Base-by-base conservation (phyloP, 2,113 vertebrate species). In the Alligator sinensis region DNA sequence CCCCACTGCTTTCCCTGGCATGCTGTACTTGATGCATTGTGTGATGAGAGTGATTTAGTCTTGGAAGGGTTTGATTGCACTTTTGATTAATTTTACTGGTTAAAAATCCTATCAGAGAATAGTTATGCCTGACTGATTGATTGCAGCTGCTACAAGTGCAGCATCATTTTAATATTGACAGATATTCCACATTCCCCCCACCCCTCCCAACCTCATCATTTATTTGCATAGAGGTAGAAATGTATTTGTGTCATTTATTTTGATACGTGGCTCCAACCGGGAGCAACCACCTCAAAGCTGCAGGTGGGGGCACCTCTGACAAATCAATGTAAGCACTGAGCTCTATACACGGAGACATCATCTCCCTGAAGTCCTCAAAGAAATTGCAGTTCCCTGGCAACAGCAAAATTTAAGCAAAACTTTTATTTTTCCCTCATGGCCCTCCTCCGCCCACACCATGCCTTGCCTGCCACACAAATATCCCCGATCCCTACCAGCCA, bases 121-220 rank as follows among this genome's bases (percentile, higher is more conserved):
- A 89, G 92, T 93, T 94, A 83, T 86, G 86, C 86, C 95, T 94
- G 95, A 96, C 86, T 95, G 93, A 96, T 68, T 88, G 80, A 80
- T 77, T 47, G 47, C 47, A 47, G 47, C 47, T 47, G 47, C 47
- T 47, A 47, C 47, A 47, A 3, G 47, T 47, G 47, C 47, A 47
- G 47, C 47, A 47, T 8, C 47, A 47, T 47, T 47, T 47, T 47
- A 47, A 47, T 47, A 47, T 47, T 47, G 47, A 47, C 47, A 47
- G 47, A 47, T 9, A 47, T 7, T 47, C 47, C 47, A 47, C 47
- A 9, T 7, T 91, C 68, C 30, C 90, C 17, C 25, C 91, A 17
- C 80, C 47, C 27, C 27, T 91, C 86, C 14, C n/a, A 17, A 9
- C 59, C 55, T 82, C 58, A 21, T 15, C 3, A 19, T 62, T 93